Conservation (phyloP, 2,797 vertebrate genomes). For the Phrynocephalus forsythii region DNA sequence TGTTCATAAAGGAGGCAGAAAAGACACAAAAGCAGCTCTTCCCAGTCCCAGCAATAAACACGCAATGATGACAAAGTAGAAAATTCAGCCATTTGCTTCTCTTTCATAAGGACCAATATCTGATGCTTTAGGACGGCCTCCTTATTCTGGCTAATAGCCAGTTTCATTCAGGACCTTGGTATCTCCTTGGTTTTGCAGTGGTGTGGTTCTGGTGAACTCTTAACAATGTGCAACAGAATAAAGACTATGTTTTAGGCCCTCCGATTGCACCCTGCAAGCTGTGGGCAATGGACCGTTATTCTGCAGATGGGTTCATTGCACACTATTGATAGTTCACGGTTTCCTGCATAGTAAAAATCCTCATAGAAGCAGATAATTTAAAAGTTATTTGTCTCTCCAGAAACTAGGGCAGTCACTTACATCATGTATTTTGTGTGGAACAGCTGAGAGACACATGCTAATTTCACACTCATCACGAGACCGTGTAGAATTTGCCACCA, state of each 20-base stretch:
- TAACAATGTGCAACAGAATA: no score
- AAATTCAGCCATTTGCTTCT: not conserved
- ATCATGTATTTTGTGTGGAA: conserved; percentile 48
- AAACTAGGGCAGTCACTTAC: conserved; percentile 54
- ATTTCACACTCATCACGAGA: conserved; percentile 59
- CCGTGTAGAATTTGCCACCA: conserved; percentile 54
- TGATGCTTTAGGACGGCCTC: not conserved
- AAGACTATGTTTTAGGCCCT: not conserved
- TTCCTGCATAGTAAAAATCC: not conserved
- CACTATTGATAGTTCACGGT: no score
- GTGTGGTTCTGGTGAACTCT: no score
- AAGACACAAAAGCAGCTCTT: no score
- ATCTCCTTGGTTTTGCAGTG: not conserved
- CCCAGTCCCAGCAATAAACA: not conserved
- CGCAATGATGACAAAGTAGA: not conserved
- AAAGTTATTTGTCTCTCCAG: conserved; percentile 41
- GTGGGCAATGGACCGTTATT: not conserved
- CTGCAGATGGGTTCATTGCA: not conserved
- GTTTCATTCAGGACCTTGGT: not conserved
- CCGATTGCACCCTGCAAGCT: not conserved
- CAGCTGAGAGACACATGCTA: conserved; percentile 53
- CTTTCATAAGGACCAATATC: not conserved
- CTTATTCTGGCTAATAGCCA: not conserved
- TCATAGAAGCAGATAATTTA: conserved; percentile 1
- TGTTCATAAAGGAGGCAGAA: no score